phyloP scores from a whole-genome alignment of 92 coral and sea anemone genomes.

The Hydrozoanthus gracilis region DNA sequence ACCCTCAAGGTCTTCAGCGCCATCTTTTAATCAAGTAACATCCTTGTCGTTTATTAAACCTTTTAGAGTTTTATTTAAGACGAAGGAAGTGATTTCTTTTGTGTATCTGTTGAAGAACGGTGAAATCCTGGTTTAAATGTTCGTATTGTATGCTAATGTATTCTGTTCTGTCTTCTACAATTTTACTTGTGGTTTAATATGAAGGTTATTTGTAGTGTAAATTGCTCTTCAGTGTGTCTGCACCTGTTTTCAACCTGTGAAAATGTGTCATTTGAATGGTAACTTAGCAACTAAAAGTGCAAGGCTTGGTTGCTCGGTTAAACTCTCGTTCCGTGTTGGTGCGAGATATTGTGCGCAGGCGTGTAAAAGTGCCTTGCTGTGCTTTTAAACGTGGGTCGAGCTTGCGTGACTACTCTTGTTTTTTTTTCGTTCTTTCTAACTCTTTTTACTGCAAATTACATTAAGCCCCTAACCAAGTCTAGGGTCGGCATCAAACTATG shows the following conservation, averaged over 20 bases:
- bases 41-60: conserved; percentile 17
- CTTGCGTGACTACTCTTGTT: background rate
- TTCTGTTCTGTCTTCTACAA: conserved; percentile 19
- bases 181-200: conserved; percentile 48
- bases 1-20: conserved; percentile 1
- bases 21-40: conserved; percentile 22
- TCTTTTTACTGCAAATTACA: no score
- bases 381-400: background rate
- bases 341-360: background rate
- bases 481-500: no score
- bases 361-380: background rate
- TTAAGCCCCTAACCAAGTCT: no score
- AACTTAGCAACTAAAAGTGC: conserved; percentile 13
- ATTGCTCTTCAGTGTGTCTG: conserved; percentile 38
- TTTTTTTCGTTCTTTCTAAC: no score
- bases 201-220: conserved; percentile 46
- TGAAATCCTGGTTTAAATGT: background rate
- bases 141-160: conserved; percentile 37
- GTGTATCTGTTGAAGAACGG: conserved; percentile 8
- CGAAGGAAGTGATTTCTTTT: background rate
- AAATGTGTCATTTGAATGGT: conserved; percentile 43
- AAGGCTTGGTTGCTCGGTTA: conserved; percentile 37
- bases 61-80: background rate
- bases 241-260: conserved; percentile 47
- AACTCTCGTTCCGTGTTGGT: background rate